A percentile compares a stretch with the other conserved stretches of the same genome.
These are phyloP conservation scores for Operophtera brumata DNA, from an alignment of 2,888 invertebrate species.

Conservation along the genomic window DNA sequence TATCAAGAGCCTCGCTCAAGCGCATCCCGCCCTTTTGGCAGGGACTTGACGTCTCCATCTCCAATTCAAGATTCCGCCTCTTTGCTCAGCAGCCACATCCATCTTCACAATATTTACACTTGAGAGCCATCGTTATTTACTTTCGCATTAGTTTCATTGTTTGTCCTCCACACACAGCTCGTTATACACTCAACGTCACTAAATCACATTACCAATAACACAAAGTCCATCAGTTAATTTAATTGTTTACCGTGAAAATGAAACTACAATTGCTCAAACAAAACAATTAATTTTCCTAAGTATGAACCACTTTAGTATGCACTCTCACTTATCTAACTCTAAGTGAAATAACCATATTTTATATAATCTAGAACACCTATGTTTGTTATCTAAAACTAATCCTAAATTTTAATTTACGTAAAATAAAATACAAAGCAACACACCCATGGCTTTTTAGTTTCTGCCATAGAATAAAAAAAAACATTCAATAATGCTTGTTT, in stretches of 20 bases:
- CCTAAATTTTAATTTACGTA: slow-evolving; percentile 23
- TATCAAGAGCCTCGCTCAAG: slow-evolving; percentile 85
- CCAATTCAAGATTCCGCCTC: slow-evolving; percentile 45
- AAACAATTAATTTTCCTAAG: slow-evolving; percentile 8
- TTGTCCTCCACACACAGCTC: not conserved
- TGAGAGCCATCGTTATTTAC: slow-evolving; percentile 45
- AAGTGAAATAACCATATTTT: slow-evolving; percentile 3
- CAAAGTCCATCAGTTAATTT: slow-evolving; percentile 26
- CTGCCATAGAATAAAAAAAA: slow-evolving; percentile 57
- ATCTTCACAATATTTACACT: slow-evolving; percentile 48
- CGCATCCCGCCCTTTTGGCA: slow-evolving; percentile 80
- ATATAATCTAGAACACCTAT: not conserved
- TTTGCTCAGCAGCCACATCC: slow-evolving; percentile 49
- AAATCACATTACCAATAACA: slow-evolving; percentile 11
- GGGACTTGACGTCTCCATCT: slow-evolving; percentile 61
- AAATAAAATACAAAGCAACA: slow-evolving; percentile 66
- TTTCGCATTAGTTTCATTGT: slow-evolving; percentile 11
- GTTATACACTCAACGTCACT: not conserved
- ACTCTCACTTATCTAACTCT: not conserved
- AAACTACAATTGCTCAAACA: slow-evolving; percentile 2
- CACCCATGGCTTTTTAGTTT: slow-evolving; percentile 72
- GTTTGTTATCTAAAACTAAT: slow-evolving; percentile 9
- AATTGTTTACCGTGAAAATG: slow-evolving; percentile 33
- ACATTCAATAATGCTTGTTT: not conserved
- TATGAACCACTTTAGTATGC: not conserved